Percentiles rank a stretch among this genome's conserved stretches.
These are phyloP conservation scores for Sebastes wilsoni DNA, from an alignment of 2,797 vertebrate species.

Conservation along the genomic window DNA sequence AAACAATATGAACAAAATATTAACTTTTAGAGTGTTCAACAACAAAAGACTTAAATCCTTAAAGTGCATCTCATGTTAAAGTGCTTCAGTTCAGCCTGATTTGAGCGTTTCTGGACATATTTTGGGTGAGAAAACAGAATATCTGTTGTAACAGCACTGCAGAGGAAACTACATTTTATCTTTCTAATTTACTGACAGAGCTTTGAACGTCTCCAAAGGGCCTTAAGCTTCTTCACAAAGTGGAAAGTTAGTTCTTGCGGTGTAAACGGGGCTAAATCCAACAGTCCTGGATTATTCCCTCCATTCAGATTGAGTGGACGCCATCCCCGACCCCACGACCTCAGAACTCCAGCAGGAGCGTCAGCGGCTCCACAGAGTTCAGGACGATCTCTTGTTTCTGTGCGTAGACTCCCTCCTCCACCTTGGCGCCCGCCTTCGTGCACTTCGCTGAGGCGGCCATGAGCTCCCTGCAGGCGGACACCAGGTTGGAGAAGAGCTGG, in stretches of 20 bases:
- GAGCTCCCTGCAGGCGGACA: constrained; percentile 83
- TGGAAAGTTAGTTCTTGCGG: not conserved
- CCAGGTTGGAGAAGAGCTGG: constrained; percentile 86
- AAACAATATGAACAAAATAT: not conserved
- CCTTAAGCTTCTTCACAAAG: not conserved
- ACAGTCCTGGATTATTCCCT: no score
- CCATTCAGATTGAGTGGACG: no score
- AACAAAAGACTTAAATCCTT: not conserved
- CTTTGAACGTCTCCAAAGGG: not conserved
- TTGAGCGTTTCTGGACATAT: not conserved
- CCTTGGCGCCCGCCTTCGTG: constrained; percentile 68
- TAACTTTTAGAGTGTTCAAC: no score
- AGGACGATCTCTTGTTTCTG: constrained; percentile 88
- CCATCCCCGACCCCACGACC: rapidly evolving
- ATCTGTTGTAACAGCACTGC: no score
- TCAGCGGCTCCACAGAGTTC: constrained; percentile 86
- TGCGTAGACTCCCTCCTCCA: constrained; percentile 88
- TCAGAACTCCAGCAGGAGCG: constrained; percentile 90
- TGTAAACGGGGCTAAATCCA: no score
- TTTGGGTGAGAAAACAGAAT: not conserved
- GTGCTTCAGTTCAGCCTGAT: not conserved
- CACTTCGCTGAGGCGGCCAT: constrained; percentile 78
- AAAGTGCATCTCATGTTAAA: not conserved
- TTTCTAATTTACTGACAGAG: not conserved
- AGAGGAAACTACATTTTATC: no score